Percentiles rank a stretch among this genome's conserved stretches.
Evolutionary conservation across 1,140 invertebrate genomes (phyloP).

Genomic region (Scylla paramamosain): DNA sequence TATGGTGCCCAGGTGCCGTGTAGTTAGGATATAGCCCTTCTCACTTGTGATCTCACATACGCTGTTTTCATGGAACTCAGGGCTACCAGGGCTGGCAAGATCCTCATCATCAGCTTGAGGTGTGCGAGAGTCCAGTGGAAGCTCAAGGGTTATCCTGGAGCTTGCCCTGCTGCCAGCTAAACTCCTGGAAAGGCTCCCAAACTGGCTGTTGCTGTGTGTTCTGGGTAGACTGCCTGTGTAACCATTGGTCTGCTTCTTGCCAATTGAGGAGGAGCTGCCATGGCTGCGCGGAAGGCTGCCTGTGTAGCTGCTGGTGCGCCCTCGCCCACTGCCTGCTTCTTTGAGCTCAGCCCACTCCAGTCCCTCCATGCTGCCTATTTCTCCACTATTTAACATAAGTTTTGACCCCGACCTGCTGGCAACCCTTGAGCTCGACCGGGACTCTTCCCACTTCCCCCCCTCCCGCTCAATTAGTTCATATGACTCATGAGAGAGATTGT

Average conservation of each 20-base stretch:
- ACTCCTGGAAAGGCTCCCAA: constrained; percentile 69
- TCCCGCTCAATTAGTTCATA: constrained; percentile 88
- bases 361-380: constrained; percentile 64
- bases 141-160: constrained; percentile 76
- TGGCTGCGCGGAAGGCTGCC: constrained; percentile 77
- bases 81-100: constrained; percentile 75
- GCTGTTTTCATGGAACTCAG: constrained; percentile 77
- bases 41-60: constrained; percentile 77
- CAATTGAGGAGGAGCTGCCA: constrained; percentile 68
- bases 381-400: constrained; percentile 63
- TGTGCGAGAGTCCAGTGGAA: constrained; percentile 71
- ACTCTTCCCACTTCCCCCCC: constrained; percentile 64
- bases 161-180: constrained; percentile 76
- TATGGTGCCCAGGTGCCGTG: constrained; percentile 74
- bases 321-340: constrained; percentile 60
- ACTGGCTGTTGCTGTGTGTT: constrained; percentile 74
- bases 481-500: constrained; percentile 93
- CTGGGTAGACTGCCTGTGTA: constrained; percentile 76
- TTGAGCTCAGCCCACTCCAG: constrained; percentile 76
- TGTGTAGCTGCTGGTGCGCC: constrained; percentile 71
- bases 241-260: constrained; percentile 72
- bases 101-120: constrained; percentile 74
- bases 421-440: constrained; percentile 64
- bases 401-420: constrained; percentile 70
- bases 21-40: constrained; percentile 74